These are phyloP conservation scores for Heloderma charlesbogerti DNA, from an alignment of 2,113 vertebrate genomes.

Conservation along the genomic window DNA sequence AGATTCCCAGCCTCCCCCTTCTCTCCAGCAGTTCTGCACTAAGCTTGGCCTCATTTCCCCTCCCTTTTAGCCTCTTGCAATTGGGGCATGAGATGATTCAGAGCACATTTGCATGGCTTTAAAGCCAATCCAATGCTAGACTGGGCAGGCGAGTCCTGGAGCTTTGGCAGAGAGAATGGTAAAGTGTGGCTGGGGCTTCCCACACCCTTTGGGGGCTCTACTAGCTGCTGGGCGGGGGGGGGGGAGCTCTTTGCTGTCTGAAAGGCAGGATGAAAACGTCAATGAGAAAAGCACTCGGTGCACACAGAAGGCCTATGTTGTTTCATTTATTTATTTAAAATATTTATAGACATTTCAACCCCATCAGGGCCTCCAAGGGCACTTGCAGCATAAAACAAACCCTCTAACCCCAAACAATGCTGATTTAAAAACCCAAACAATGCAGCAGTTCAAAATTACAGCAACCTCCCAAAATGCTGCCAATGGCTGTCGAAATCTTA, in stretches of 20 bases:
- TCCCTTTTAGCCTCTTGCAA: slow-evolving; percentile 8
- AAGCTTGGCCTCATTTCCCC: neutral
- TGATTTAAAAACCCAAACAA: no score
- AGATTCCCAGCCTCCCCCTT: neutral
- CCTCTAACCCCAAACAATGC: neutral
- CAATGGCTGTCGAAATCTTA: no score
- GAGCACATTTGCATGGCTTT: neutral
- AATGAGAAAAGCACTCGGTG: neutral
- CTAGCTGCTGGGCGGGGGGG: neutral
- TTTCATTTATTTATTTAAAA: neutral
- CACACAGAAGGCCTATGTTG: no score
- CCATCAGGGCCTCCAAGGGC: no score
- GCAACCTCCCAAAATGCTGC: no score
- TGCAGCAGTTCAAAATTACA: no score
- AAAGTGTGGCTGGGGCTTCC: neutral
- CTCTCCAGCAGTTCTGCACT: neutral
- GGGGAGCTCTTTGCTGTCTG: neutral
- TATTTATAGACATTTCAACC: neutral
- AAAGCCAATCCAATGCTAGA: neutral
- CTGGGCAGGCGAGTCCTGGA: neutral
- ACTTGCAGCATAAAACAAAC: neutral
- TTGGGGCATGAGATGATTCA: slow-evolving; percentile 8
- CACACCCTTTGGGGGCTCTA: neutral
- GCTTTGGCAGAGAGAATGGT: neutral
- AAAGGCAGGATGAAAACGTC: neutral